Evolutionary conservation across 1,140 invertebrate species (phyloP), one percentile per base, ranked within the genome.

Genomic region (Ctenoplectra terminalis): DNA sequence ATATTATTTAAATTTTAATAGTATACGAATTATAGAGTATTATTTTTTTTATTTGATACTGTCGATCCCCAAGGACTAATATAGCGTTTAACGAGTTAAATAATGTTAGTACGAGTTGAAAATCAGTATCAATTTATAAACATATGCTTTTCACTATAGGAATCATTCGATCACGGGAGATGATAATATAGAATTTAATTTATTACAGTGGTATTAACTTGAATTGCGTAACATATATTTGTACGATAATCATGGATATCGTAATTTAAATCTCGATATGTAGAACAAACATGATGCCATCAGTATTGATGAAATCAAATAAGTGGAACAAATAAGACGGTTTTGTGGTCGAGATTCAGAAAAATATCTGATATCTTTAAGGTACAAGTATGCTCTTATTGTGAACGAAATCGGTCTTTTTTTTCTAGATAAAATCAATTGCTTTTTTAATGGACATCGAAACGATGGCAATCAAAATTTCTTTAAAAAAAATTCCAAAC

Each of bases 241-340:
- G 26, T 23, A 63, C 17, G 17, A 17, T 40, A 63, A 63, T 63
- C 60, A 15, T 5, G 34, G 17, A 9, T 23, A 63, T 63, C 60
- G 60, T 23, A 52, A 43, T 31, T 63, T 67, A 50, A 64, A 84
- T 84, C 69, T 26, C 75, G 46, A 60, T 72, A 75, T 54, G 66
- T 76, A 64, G 64, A 66, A 26, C 34, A 70, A 80, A 58, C 46
- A 67, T 26, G 31, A 52, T 58, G 74, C 17, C 29, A 34, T 74
- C 54, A 58, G 40, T 50, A 60, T 64, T 31, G 52, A 77, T 56
- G 64, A 66, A 72, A 74, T 29, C 46, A 56, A 43, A 48, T 37
- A 63, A 73, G 67, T 61, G 70, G 54, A 82, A 73, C 74, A 40
- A 61, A 85, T 72, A 74, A 64, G 60, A 78, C 40, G 76, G 29